Evolutionary conservation across 1,140 invertebrate species (phyloP).

Genomic region (Eupristina koningsbergeri): DNA sequence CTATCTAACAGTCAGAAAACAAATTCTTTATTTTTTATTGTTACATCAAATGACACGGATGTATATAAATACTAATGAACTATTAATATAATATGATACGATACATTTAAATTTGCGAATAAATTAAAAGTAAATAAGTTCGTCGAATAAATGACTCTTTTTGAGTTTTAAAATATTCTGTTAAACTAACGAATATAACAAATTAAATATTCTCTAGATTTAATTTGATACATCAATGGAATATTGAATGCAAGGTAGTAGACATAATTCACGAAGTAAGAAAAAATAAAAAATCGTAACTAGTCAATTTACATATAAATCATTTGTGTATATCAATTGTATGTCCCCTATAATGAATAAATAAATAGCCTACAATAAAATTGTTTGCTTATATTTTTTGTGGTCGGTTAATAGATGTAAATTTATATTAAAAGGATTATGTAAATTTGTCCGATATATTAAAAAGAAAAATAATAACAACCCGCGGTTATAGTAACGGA

Average conservation of each 20-base stretch:
- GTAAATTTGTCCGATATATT: too few species aligned
- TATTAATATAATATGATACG: neutral
- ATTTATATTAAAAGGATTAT: too few species aligned
- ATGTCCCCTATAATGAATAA: neutral
- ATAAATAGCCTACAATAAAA: too few species aligned
- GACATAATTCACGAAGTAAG: neutral
- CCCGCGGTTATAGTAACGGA: neutral
- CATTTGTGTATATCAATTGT: neutral
- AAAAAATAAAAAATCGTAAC: neutral
- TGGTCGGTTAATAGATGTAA: too few species aligned
- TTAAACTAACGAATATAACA: too few species aligned
- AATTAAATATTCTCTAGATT: too few species aligned
- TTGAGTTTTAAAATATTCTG: too few species aligned
- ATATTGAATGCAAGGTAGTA: neutral
- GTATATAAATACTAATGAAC: neutral
- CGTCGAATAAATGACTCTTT: too few species aligned
- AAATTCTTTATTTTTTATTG: neutral
- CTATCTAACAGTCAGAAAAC: neutral
- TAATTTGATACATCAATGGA: neutral
- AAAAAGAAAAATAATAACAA: neutral
- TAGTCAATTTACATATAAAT: neutral
- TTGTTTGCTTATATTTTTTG: too few species aligned
- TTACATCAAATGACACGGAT: neutral
- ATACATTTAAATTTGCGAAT: neutral
- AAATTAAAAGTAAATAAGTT: neutral